These are phyloP conservation scores for Salvelinus sp. DNA, from an alignment of 2,113 vertebrate genomes.

Conservation along the genomic window DNA sequence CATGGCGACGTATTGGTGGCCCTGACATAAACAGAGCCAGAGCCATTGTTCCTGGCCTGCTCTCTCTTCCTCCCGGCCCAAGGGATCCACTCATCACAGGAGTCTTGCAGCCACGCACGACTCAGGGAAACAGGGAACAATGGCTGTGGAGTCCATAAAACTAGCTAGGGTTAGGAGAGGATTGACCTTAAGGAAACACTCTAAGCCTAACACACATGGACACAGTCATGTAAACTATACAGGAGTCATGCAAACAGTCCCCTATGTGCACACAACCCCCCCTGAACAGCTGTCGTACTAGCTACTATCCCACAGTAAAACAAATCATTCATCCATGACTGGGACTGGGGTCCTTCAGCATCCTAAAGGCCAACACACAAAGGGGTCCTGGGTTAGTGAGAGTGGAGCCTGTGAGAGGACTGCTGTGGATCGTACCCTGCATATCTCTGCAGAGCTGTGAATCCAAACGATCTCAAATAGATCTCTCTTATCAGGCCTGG, in stretches of 20 bases:
- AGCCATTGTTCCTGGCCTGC: neutral
- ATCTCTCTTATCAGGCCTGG: neutral
- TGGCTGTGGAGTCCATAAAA: too few relatives aligned
- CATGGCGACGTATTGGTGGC: too few relatives aligned
- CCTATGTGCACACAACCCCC: neutral
- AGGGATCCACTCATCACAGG: neutral
- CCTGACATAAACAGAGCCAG: neutral
- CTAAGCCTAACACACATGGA: neutral
- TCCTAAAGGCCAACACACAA: conserved; percentile 37
- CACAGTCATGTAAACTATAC: neutral
- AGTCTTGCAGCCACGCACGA: neutral
- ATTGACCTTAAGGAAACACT: neutral
- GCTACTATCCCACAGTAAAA: too few relatives aligned
- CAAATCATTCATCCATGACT: too few relatives aligned
- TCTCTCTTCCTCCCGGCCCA: neutral
- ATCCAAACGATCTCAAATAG: neutral
- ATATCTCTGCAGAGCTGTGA: neutral
- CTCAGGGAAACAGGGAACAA: too few relatives aligned
- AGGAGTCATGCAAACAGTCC: neutral
- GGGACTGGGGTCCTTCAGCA: neutral
- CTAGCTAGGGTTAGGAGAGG: too few relatives aligned
- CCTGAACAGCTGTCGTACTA: neutral
- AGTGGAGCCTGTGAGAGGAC: conserved; percentile 34
- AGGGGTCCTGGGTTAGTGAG: conserved; percentile 65
- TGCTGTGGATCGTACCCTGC: neutral